Evolutionary conservation across 2,888 invertebrate genomes (phyloP).

Genomic region (Lathronympha strigana): DNA sequence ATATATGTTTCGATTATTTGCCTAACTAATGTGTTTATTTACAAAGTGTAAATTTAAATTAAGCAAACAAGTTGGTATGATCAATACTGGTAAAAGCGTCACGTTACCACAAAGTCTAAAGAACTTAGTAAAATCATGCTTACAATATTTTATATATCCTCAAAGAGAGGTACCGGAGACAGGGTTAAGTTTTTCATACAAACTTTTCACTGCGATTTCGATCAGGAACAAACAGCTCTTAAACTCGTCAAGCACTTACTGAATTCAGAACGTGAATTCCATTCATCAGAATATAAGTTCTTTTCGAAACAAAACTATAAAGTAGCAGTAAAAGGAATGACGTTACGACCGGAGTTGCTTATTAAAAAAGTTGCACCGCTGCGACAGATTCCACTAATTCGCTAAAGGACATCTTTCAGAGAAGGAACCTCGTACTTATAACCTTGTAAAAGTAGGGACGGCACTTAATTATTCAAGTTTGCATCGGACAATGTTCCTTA

Average conservation of each 20-base stretch:
- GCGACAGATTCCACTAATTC: neutral
- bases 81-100: too few species aligned
- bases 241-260: neutral
- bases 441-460: slow-evolving; percentile 4
- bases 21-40: too few species aligned
- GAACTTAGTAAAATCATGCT: too few species aligned
- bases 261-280: neutral
- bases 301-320: slow-evolving; percentile 7
- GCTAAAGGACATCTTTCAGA: neutral
- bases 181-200: neutral
- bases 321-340: slow-evolving; percentile 1
- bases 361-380: slow-evolving; percentile 37
- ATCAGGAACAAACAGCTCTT: neutral
- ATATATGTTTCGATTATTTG: neutral
- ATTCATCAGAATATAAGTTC: slow-evolving; percentile 5
- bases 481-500: slow-evolving; percentile 13
- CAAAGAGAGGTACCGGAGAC: too few species aligned
- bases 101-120: too few species aligned
- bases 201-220: neutral
- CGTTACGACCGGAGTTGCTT: slow-evolving; percentile 30
- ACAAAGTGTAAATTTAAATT: too few species aligned
- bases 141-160: too few species aligned
- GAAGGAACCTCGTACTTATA: neutral
- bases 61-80: too few species aligned
- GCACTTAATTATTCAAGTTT: slow-evolving; percentile 32